Percentiles rank a stretch among this genome's conserved stretches.
Evolutionary conservation across 2,888 invertebrate species (phyloP).

Genomic region (Hyles lineata): DNA sequence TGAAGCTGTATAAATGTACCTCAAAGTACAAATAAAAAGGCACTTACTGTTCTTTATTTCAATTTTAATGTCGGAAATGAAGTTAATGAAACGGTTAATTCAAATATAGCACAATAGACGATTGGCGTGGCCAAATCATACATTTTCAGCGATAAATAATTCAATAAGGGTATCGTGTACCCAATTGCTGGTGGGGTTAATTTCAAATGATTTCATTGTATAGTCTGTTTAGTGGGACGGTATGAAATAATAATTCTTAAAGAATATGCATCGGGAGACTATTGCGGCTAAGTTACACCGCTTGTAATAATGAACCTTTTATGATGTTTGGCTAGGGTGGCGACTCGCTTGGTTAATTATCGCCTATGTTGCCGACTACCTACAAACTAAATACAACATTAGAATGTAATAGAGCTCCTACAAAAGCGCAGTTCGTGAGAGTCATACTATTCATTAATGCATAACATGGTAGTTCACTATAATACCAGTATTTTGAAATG

Average conservation of each 20-base stretch:
- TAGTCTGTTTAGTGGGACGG: background rate
- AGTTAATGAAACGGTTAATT: too few relatives aligned
- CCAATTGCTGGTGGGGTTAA: background rate
- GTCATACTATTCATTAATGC: too few relatives aligned
- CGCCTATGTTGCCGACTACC: background rate
- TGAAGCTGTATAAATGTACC: too few relatives aligned
- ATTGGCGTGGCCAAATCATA: too few relatives aligned
- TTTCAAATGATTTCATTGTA: background rate
- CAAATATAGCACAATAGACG: too few relatives aligned
- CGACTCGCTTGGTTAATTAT: constrained; percentile 13
- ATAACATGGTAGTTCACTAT: too few relatives aligned
- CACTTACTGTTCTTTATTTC: too few relatives aligned
- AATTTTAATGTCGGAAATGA: too few relatives aligned
- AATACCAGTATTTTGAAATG: too few relatives aligned
- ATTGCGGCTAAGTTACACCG: background rate
- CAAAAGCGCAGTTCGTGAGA: too few relatives aligned
- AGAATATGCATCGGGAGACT: background rate
- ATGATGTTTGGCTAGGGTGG: background rate
- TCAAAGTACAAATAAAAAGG: too few relatives aligned
- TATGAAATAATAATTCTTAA: background rate
- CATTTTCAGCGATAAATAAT: too few relatives aligned
- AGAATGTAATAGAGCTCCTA: background rate
- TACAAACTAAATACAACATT: constrained; percentile 1
- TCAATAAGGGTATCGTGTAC: background rate
- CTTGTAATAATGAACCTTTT: constrained; percentile 1